Evolutionary conservation across 2,113 vertebrate genomes (phyloP), one percentile per base, ranked within the genome.

Genomic region (Lophius piscatorius): DNA sequence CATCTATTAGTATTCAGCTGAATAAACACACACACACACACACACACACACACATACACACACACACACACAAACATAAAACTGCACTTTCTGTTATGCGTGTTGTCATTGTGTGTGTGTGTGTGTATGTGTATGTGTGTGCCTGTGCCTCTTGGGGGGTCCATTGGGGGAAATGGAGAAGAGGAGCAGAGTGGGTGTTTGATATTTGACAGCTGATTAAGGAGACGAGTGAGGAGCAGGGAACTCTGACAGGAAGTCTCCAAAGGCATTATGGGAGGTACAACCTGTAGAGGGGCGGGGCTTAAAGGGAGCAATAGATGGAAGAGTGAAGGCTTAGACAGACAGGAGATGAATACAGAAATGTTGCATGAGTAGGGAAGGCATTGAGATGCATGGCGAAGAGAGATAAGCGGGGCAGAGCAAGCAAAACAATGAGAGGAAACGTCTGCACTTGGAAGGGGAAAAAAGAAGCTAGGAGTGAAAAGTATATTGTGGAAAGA

Each of bases 151-250:
- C 13, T 16, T 39, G 40, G 35, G 31, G 29, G 29, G 64, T 59
- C 68, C 73, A 14, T 34, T 4, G 28, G 82, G 59, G 82, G 61
- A 50, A 28, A 21, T 9, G 57, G 42, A 35, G 52, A 54, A 54
- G 50, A 67, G 48, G 57, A 66, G 56, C 13, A 51, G 41, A 66
- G 61, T 51, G 46, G 67, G 63, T 29, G 76, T 84, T 82, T 88
- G 84, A 81, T 81, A 69, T 86, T 40, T 87, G 84, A 88, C 82
- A 81, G 84, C 83, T 89, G 84, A 89, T 89, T 83, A 87, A 81
- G 62, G 77, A 46, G 45, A 77, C 70, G 52, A 75, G 67, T 65
- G 85, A 84, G 74, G 76, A 82, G 69, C 59, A 70, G 50, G 60
- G 63, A 49, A 70, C 75, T 55, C 68, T 81, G 82, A 88, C 84